phyloP scores from a whole-genome alignment of 2,113 vertebrate species.

The Ramphastos sulfuratus region DNA sequence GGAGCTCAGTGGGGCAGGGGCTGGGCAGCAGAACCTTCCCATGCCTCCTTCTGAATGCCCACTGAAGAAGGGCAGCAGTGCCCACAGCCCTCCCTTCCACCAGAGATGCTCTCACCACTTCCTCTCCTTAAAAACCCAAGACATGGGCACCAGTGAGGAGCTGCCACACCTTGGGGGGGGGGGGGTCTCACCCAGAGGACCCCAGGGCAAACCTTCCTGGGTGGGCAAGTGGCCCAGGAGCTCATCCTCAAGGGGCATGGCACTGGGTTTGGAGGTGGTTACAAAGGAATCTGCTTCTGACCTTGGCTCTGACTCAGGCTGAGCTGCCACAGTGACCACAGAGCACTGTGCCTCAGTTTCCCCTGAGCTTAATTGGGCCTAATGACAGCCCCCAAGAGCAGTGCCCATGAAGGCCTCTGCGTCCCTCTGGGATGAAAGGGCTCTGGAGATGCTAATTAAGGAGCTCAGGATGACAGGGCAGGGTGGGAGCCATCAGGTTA shows the following conservation, averaged over 20 bases:
- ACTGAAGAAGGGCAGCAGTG: not conserved
- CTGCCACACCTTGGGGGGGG: fast-evolving
- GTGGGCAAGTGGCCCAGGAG: not conserved
- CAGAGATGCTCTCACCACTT: fast-evolving
- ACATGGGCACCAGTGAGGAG: not conserved
- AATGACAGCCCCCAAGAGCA: not conserved
- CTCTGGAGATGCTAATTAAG: constrained; percentile 7
- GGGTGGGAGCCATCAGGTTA: not conserved
- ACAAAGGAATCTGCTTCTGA: fast-evolving
- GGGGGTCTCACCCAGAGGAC: not conserved
- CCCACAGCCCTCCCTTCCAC: fast-evolving
- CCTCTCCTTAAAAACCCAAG: not conserved
- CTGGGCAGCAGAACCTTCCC: not conserved
- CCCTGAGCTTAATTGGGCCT: not conserved
- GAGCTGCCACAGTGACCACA: not conserved
- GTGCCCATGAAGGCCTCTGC: not conserved
- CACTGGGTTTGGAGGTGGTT: not conserved
- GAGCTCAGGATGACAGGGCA: not conserved
- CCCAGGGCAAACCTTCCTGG: not conserved
- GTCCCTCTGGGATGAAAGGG: constrained; percentile 8
- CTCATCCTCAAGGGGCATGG: not conserved
- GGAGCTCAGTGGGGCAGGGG: too few relatives aligned
- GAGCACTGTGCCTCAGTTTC: not conserved
- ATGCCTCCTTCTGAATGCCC: not conserved
- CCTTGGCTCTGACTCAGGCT: not conserved